Base-by-base conservation (phyloP, 2,888 invertebrate species). In the Drosophila robusta region DNA sequence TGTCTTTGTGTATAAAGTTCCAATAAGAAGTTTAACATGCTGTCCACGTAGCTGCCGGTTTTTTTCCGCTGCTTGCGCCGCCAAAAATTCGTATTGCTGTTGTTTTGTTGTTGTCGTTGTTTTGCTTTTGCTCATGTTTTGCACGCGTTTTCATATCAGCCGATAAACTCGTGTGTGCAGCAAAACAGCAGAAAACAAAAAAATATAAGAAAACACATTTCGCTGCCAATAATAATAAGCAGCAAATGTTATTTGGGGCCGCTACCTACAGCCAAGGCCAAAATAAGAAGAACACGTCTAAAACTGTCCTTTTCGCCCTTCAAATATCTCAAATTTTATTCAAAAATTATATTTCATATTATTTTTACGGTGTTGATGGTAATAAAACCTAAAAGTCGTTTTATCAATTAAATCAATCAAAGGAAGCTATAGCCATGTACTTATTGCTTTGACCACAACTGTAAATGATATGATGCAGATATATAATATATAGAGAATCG, bases 131-230 rank as follows among this genome's bases (percentile, higher is more conserved):
- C 38, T 50, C 44, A 42, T 44, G 36, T 58, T 69, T 16, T 32
- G 45, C 42, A 54, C 75, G 69, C 82, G 75, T 63, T 79, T 79
- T 70, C 12, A 65, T 57, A 75, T 79, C 82, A 66, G 75, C 38
- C 75, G 79, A 78, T 47, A 57, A 66, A 68, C 64, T 62, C 65
- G 62, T 64, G 62, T 26, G 32, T 2, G 38, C 22, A 16, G 32
- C 7, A 45, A 62, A 63, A 32, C 38, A 32, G 42, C 6, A 36
- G 9, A 32, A 47, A 32, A 26, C 12, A 8, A 41, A 34, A 29
- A 41, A 18, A 39, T 29, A 41, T 16, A 52, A 32, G 18, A 34
- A 32, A 42, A 32, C 41, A 52, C 41, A 52, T 42, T 42, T 42
- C 2, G 12, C 12, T 34, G 34, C 34, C 11, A 34, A 34, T 11